A percentile compares a stretch with the other conserved stretches of the same genome.
Evolutionary conservation across 1,140 invertebrate genomes (phyloP).

Genomic region (Helicoverpa zea): DNA sequence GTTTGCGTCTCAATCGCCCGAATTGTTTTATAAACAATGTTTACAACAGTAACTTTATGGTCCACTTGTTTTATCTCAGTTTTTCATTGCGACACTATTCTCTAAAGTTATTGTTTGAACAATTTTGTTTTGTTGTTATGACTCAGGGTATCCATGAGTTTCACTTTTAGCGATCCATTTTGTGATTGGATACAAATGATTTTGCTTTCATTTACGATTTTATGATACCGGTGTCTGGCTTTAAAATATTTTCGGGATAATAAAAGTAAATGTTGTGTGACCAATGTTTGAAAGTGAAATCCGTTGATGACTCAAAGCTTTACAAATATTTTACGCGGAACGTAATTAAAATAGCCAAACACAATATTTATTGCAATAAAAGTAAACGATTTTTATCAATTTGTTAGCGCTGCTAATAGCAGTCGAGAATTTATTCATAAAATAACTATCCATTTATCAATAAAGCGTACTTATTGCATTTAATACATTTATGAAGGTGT

Average conservation of each 20-base stretch:
- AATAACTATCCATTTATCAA: slow-evolving; percentile 13
- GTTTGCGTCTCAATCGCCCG: slow-evolving; percentile 70
- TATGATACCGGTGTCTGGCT: slow-evolving; percentile 62
- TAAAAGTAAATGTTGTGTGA: slow-evolving; percentile 54
- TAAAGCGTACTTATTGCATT: neutral
- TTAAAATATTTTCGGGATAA: slow-evolving; percentile 59
- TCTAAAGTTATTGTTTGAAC: slow-evolving; percentile 67
- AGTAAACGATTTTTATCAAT: slow-evolving; percentile 12
- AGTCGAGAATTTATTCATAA: slow-evolving; percentile 7
- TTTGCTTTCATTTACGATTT: slow-evolving; percentile 68
- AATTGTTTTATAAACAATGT: slow-evolving; percentile 86
- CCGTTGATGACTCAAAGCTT: slow-evolving; percentile 61
- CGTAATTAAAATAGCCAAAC: neutral
- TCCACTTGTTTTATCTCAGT: slow-evolving; percentile 76
- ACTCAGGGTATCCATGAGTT: slow-evolving; percentile 56
- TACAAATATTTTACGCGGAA: slow-evolving; percentile 13
- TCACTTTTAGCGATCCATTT: slow-evolving; percentile 66
- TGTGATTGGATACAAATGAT: slow-evolving; percentile 64
- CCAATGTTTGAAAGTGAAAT: slow-evolving; percentile 66
- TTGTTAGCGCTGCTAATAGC: neutral
- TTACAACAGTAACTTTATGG: slow-evolving; percentile 81
- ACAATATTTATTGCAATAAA: neutral
- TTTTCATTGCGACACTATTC: slow-evolving; percentile 71
- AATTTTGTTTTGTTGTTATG: slow-evolving; percentile 72
- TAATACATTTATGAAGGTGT: slow-evolving; percentile 30